Conservation (phyloP, 2,888 invertebrate genomes). For the Acanthosepion esculentum region DNA sequence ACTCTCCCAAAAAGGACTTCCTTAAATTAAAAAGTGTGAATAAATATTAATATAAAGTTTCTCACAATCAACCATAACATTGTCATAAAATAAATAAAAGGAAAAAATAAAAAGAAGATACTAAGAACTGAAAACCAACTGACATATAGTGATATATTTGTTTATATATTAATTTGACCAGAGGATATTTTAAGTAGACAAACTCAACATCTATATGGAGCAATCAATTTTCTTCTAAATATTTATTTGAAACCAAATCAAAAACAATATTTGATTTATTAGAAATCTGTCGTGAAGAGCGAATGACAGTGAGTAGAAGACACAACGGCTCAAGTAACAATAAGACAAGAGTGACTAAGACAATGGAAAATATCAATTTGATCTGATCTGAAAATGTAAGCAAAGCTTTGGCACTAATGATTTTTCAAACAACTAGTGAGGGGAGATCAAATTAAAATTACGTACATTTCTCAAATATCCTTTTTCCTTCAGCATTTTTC, state of each 20-base stretch:
- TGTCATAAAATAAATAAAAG: not conserved
- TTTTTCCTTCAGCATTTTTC: not conserved
- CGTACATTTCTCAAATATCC: not conserved
- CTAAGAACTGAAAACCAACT: not conserved
- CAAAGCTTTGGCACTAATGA: not conserved
- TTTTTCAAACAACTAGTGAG: not conserved
- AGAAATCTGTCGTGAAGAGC: not conserved
- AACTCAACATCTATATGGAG: not conserved
- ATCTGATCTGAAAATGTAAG: not conserved
- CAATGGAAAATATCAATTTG: not conserved
- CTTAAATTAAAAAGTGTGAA: not conserved
- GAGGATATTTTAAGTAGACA: not conserved
- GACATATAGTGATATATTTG: not conserved
- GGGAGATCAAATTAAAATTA: not conserved
- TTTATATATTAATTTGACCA: not conserved
- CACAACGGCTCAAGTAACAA: not conserved
- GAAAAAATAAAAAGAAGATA: not conserved
- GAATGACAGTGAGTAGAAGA: not conserved
- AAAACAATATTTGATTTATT: slow-evolving; percentile 8
- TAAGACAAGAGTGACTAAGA: not conserved
- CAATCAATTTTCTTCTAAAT: slow-evolving; percentile 1
- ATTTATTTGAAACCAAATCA: slow-evolving; percentile 3
- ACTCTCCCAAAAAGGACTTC: not conserved
- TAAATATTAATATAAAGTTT: not conserved
- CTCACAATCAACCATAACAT: not conserved